Conservation (phyloP, 2,888 invertebrate genomes). For the Tipula unca region DNA sequence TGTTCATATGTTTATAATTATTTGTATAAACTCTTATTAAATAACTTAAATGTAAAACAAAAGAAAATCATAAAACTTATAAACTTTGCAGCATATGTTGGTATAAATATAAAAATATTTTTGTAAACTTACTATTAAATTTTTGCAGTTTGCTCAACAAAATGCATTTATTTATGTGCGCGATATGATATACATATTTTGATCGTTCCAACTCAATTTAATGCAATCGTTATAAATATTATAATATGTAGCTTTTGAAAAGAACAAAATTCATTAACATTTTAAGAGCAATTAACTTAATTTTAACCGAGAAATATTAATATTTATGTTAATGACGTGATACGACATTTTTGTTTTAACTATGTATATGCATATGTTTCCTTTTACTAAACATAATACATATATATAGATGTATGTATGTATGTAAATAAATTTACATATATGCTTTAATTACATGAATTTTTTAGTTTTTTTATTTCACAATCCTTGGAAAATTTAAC, state of each 20-base stretch:
- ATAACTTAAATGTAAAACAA: not conserved
- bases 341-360: too few relatives aligned
- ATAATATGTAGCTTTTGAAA: too few relatives aligned
- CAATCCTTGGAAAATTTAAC: not conserved
- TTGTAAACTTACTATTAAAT: not conserved
- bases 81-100: not conserved
- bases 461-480: not conserved
- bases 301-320: not conserved
- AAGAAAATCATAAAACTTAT: not conserved
- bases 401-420: not conserved
- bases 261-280: not conserved
- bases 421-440: not conserved
- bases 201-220: too few relatives aligned
- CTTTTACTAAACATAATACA: too few relatives aligned
- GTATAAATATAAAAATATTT: not conserved
- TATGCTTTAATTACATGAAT: not conserved
- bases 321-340: not conserved
- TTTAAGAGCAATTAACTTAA: not conserved
- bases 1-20: too few relatives aligned
- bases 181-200: too few relatives aligned
- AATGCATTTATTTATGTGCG: too few relatives aligned
- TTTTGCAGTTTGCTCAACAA: not conserved
- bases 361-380: too few relatives aligned
- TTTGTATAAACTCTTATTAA: too few relatives aligned
- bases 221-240: too few relatives aligned